Percentiles rank a stretch among this genome's conserved stretches.
Conservation (phyloP, 2,888 invertebrate species). For the Cinara cedri region DNA sequence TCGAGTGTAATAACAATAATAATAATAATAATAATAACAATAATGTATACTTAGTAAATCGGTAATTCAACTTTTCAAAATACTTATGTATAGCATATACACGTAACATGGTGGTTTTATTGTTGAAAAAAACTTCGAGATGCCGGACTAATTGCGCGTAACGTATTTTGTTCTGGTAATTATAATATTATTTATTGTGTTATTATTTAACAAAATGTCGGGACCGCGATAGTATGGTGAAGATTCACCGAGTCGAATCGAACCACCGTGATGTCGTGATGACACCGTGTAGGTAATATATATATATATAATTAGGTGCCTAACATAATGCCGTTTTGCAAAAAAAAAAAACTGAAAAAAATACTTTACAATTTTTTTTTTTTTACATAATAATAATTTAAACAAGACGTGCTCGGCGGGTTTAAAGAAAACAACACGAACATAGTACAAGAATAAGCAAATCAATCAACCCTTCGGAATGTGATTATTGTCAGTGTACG, state of each 20-base stretch:
- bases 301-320: no score
- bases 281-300: no score
- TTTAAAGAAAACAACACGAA: no score
- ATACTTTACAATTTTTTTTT: no score
- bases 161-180: constrained; percentile 28
- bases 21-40: no score
- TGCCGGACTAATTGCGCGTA: constrained; percentile 8
- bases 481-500: background rate
- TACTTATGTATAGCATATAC: background rate
- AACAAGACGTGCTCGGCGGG: no score
- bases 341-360: no score
- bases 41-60: no score
- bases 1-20: background rate
- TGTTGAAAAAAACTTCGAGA: background rate
- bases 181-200: background rate
- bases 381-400: no score
- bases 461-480: constrained; percentile 31
- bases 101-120: constrained; percentile 16
- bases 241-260: constrained; percentile 31
- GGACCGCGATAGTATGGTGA: background rate
- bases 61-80: no score
- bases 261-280: constrained; percentile 4
- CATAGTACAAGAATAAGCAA: background rate
- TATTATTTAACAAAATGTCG: constrained; percentile 10
- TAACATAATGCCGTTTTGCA: no score